These are phyloP conservation scores for Eupithecia inturbata DNA, from an alignment of 2,888 invertebrate genomes.

Conservation along the genomic window DNA sequence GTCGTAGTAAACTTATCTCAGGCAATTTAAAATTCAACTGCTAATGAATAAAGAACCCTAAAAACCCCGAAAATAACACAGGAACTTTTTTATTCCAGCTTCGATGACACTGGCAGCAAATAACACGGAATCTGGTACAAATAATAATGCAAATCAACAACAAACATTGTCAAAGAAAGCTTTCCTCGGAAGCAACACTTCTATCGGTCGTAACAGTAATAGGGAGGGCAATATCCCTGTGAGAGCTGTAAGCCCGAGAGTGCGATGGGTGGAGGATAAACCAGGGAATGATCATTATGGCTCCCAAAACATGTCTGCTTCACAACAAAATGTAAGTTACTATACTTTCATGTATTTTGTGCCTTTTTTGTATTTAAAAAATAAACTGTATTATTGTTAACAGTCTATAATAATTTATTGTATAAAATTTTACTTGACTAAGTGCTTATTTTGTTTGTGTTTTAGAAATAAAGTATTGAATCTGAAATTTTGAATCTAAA, in stretches of 20 bases:
- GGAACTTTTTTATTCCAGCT: conserved; percentile 79
- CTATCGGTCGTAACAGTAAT: conserved; percentile 72
- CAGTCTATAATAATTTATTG: too few species aligned
- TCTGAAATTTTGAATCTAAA: too few species aligned
- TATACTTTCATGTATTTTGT: background rate
- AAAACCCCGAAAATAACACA: background rate
- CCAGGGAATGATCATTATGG: conserved; percentile 68
- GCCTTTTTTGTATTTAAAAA: background rate
- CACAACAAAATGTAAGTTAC: conserved; percentile 77
- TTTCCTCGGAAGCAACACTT: conserved; percentile 81
- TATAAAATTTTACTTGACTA: too few species aligned
- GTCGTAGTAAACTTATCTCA: background rate
- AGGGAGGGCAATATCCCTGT: conserved; percentile 80
- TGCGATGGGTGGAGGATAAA: conserved; percentile 81
- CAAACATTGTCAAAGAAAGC: conserved; percentile 79
- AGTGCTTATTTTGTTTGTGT: too few species aligned
- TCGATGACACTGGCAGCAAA: conserved; percentile 88
- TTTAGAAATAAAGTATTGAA: too few species aligned
- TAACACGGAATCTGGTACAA: conserved; percentile 83
- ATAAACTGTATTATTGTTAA: background rate
- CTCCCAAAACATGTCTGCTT: conserved; percentile 72
- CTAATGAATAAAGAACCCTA: background rate
- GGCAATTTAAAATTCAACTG: background rate
- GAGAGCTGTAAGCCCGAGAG: conserved; percentile 80
- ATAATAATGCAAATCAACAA: conserved; percentile 72